Percentiles rank a stretch among this genome's conserved stretches.
Evolutionary conservation across 2,113 vertebrate genomes (phyloP).

Genomic region (Antechinus stuartii): DNA sequence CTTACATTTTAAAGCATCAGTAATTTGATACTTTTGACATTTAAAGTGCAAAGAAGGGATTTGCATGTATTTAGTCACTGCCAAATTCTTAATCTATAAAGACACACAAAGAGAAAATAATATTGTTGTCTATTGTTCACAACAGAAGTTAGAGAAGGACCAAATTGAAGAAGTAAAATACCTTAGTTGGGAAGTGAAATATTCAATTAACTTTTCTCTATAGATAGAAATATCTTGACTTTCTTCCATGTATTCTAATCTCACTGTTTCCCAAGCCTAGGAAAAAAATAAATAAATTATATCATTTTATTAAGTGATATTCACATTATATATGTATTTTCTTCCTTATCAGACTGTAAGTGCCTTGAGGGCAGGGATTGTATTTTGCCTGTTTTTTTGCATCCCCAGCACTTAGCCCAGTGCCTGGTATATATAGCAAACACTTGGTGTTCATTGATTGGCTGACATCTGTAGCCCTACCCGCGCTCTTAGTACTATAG

Average conservation of each 20-base stretch:
- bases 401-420: not conserved
- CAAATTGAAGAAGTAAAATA: conserved; percentile 65
- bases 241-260: conserved; percentile 90
- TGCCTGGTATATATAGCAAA: not conserved
- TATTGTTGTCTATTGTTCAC: not conserved
- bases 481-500: not conserved
- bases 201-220: conserved; percentile 92
- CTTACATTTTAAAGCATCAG: not conserved
- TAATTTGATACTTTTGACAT: conserved; percentile 33
- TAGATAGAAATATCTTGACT: conserved; percentile 83
- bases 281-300: conserved; percentile 18
- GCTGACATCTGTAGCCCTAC: not conserved
- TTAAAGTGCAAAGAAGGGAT: not conserved
- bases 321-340: not conserved
- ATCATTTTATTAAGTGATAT: not conserved
- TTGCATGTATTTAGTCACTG: conserved; percentile 19
- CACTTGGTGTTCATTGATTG: not conserved
- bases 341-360: not conserved
- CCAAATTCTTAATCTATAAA: conserved; percentile 20
- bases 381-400: not conserved
- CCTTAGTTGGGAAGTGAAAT: conserved; percentile 93
- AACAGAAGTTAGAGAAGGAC: not conserved
- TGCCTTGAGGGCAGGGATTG: not conserved
- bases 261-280: conserved; percentile 94
- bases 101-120: conserved; percentile 20